Percentiles rank a stretch among this genome's conserved stretches.
Conservation (phyloP, 2,888 invertebrate species). For the Nemoura dubitans region DNA sequence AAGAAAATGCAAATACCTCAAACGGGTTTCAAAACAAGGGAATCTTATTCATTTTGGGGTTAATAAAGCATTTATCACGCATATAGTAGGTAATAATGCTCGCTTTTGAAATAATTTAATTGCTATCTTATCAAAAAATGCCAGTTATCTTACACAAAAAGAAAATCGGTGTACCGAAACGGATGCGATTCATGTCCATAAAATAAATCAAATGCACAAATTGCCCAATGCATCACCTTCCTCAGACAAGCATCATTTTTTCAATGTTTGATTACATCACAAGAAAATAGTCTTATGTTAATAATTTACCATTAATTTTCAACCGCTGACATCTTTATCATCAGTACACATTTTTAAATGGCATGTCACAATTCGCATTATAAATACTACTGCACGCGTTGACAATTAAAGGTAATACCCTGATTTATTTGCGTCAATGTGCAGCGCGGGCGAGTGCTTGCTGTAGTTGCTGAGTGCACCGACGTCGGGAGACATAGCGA, state of each 20-base stretch:
- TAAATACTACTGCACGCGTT: slow-evolving; percentile 16
- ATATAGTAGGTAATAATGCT: too few species aligned
- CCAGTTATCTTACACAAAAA: too few species aligned
- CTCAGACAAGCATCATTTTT: neutral
- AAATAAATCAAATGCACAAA: neutral
- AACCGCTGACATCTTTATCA: slow-evolving; percentile 36
- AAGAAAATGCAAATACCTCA: too few species aligned
- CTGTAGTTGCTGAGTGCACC: neutral
- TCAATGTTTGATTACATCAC: neutral
- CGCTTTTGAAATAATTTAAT: too few species aligned
- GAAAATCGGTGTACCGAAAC: neutral
- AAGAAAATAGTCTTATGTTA: neutral
- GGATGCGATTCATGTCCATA: neutral
- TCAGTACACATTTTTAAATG: slow-evolving; percentile 22
- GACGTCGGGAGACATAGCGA: neutral
- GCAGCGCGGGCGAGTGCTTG: neutral
- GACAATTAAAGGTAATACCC: slow-evolving; percentile 35
- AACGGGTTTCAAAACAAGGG: too few species aligned
- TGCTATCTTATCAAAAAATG: too few species aligned
- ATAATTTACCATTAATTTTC: slow-evolving; percentile 27
- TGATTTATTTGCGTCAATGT: neutral
- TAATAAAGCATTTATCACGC: too few species aligned
- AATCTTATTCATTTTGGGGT: too few species aligned
- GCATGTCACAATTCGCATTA: neutral
- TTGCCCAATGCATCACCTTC: neutral